These are phyloP conservation scores for Rhabdomys dilectus DNA, from an alignment of 2,113 vertebrate species.

Conservation along the genomic window DNA sequence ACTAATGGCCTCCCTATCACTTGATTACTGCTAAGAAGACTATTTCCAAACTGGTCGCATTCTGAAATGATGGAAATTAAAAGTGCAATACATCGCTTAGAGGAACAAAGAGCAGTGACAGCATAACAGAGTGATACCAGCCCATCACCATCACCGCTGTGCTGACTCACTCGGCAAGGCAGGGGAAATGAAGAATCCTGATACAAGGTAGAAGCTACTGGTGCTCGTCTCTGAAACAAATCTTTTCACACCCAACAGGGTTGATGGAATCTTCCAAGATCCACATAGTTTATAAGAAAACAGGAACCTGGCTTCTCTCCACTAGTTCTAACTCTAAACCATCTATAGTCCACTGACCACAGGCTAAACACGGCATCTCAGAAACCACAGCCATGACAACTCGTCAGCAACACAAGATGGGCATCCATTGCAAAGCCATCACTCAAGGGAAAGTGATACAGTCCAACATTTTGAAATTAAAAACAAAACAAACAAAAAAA, in stretches of 20 bases:
- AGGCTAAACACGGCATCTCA: slow-evolving; percentile 63
- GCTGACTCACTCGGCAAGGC: background rate
- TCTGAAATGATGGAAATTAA: background rate
- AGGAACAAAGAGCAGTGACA: background rate
- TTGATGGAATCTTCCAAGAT: slow-evolving; percentile 24
- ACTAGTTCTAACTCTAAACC: slow-evolving; percentile 44
- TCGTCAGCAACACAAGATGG: background rate
- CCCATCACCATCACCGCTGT: background rate
- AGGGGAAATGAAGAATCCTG: background rate
- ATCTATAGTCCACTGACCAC: slow-evolving; percentile 67
- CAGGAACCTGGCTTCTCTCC: slow-evolving; percentile 46
- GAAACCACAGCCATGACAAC: slow-evolving; percentile 62
- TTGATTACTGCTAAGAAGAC: background rate
- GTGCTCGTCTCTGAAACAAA: background rate
- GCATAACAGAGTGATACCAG: background rate
- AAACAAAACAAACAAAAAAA: background rate
- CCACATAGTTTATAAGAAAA: slow-evolving; percentile 36
- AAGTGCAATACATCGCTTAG: background rate
- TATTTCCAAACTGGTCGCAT: background rate
- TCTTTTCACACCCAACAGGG: slow-evolving; percentile 17
- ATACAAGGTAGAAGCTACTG: background rate
- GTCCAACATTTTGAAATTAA: slow-evolving; percentile 11
- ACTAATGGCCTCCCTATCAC: background rate
- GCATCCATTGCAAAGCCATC: slow-evolving; percentile 44
- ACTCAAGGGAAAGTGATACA: slow-evolving; percentile 31